A percentile compares a stretch with the other conserved stretches of the same genome.
Conservation (phyloP, 2,888 invertebrate species). For the Dolomedes plantarius region DNA sequence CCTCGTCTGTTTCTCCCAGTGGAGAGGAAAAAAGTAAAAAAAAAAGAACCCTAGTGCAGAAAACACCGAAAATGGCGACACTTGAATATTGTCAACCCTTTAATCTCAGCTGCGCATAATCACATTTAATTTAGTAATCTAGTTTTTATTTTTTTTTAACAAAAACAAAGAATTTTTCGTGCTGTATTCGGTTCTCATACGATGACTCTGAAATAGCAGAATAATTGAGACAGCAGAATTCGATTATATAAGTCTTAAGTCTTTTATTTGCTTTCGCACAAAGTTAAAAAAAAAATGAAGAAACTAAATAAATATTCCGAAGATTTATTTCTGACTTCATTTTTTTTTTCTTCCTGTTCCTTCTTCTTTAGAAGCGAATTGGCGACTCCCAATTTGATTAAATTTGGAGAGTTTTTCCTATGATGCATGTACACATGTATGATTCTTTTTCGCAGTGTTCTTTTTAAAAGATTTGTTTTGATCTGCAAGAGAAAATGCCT, state of each 20-base stretch:
- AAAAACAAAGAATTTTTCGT: conserved; percentile 31
- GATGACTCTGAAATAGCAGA: conserved; percentile 27
- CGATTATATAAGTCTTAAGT: conserved; percentile 45
- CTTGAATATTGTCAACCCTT: background rate
- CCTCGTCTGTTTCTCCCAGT: background rate
- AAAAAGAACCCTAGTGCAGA: background rate
- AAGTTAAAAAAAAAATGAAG: background rate
- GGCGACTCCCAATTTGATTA: conserved; percentile 53
- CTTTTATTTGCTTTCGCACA: conserved; percentile 16
- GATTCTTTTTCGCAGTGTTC: conserved; percentile 1
- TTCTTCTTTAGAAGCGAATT: conserved; percentile 8
- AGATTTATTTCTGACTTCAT: conserved; percentile 1
- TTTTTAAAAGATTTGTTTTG: conserved; percentile 45
- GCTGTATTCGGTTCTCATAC: conserved; percentile 15
- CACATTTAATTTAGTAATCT: conserved; percentile 37
- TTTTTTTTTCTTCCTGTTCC: conserved; percentile 13
- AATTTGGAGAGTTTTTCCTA: conserved; percentile 28
- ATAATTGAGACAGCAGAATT: conserved; percentile 51
- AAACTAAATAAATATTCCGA: conserved; percentile 54
- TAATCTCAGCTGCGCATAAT: conserved; percentile 28
- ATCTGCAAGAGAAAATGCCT: conserved; percentile 29
- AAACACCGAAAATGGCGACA: background rate
- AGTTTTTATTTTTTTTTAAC: conserved; percentile 31
- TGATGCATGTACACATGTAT: conserved; percentile 24
- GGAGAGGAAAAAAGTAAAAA: too few species aligned